Conservation (phyloP, 2,888 invertebrate genomes). For the Drosophila monieri region DNA sequence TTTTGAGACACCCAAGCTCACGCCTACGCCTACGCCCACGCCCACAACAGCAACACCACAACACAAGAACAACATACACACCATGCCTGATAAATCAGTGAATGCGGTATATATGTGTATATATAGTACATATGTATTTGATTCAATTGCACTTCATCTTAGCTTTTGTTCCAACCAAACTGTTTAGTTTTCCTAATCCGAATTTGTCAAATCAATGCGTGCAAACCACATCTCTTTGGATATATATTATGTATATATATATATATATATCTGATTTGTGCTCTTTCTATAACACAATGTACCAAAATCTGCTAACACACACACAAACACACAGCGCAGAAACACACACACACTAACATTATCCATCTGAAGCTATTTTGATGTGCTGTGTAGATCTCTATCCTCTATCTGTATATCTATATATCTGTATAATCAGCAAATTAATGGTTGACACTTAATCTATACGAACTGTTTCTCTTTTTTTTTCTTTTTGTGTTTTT, state of each 20-base stretch:
- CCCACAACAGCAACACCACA: conserved; percentile 37
- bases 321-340: background rate
- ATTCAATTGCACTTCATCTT: conserved; percentile 53
- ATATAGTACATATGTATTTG: conserved; percentile 36
- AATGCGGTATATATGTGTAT: conserved; percentile 29
- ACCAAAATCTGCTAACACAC: conserved; percentile 6
- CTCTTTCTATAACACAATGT: conserved; percentile 27
- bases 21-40: conserved; percentile 16
- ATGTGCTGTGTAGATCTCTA: conserved; percentile 43
- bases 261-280: conserved; percentile 12
- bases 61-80: conserved; percentile 32
- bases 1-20: conserved; percentile 50
- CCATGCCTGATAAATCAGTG: conserved; percentile 50
- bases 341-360: conserved; percentile 16
- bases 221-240: conserved; percentile 25
- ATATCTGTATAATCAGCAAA: conserved; percentile 39
- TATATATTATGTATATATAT: conserved; percentile 10
- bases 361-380: conserved; percentile 37
- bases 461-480: conserved; percentile 21
- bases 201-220: conserved; percentile 19
- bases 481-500: conserved; percentile 43
- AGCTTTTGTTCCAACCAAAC: conserved; percentile 32
- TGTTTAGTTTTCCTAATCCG: conserved; percentile 31
- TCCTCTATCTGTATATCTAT: conserved; percentile 41
- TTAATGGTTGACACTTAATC: conserved; percentile 35